Conservation (phyloP, 2,888 invertebrate species). For the Eupithecia pulchellata region DNA sequence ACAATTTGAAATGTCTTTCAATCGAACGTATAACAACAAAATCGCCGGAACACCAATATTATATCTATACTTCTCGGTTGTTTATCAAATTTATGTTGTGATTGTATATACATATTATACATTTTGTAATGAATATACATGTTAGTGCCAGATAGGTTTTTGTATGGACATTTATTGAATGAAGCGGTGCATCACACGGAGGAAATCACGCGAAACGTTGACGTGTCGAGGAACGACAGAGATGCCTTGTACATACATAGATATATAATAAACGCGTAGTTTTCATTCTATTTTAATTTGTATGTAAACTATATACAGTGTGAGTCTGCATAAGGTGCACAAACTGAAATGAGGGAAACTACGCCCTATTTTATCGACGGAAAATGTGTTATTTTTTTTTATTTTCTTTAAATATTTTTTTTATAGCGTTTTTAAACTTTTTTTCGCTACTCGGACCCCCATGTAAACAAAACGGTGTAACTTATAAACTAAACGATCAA, state of each 20-base stretch:
- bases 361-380: too few species aligned
- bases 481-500: too few species aligned
- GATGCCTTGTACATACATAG: slow-evolving; percentile 84
- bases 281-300: slow-evolving; percentile 83
- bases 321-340: too few species aligned
- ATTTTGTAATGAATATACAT: slow-evolving; percentile 84
- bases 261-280: slow-evolving; percentile 80
- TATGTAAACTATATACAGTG: slow-evolving; percentile 83
- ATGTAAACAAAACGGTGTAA: too few species aligned
- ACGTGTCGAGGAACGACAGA: slow-evolving; percentile 57
- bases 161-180: slow-evolving; percentile 78
- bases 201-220: slow-evolving; percentile 45
- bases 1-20: slow-evolving; percentile 54
- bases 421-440: too few species aligned
- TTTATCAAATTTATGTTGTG: slow-evolving; percentile 84
- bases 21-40: slow-evolving; percentile 54
- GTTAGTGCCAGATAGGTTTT: slow-evolving; percentile 84
- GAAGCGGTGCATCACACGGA: slow-evolving; percentile 47
- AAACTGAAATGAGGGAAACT: too few species aligned
- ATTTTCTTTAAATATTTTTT: too few species aligned
- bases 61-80: slow-evolving; percentile 78
- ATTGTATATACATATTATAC: slow-evolving; percentile 82
- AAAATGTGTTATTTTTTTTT: too few species aligned
- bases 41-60: slow-evolving; percentile 68
- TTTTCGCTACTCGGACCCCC: too few species aligned